Base-by-base conservation (phyloP, 2,888 invertebrate species). In the Drosophila birchii region DNA sequence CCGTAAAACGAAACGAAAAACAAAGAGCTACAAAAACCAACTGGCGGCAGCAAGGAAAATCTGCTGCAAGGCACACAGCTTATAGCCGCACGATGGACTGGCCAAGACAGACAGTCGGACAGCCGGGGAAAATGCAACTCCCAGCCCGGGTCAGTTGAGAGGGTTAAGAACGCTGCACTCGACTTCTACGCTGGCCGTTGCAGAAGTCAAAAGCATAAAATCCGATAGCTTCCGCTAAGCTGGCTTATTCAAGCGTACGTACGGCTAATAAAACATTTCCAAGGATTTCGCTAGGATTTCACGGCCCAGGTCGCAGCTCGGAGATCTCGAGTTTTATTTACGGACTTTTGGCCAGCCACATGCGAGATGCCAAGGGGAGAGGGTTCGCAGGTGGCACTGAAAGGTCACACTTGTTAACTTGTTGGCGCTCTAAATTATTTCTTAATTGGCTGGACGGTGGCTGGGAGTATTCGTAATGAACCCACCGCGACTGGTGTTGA, bases 171-270 rank as follows among this genome's bases (percentile, higher is more conserved):
- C 34, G 55, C 69, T 47, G 56, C 70, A 57, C 62, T 53, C 67
- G 61, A 32, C 78, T 64, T 68, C 43, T 20, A 5, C 70, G 54
- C 80, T 73, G 56, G 80, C 75, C 69, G 75, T 72, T 89, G 77
- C 78, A 86, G 81, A 89, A 90, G 90, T 87, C 90, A 85, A 76
- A 79, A 90, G 86, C 90, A 89, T 90, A 89, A 88, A 88, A 87
- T 88, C 88, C 88, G 82, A 87, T 90, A 88, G 90, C 88, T 89
- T 90, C 86, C 90, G 88, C 89, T 90, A 88, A 88, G 88, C 90
- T 86, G 78, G 90, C 85, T 89, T 88, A 89, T 86, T 89, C 88
- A 79, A 79, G 90, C 89, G 86, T 81, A 83, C 78, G 77, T 77
- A 78, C 79, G 79, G 89, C 90, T 90, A 90, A 90, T 90, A 88